Percentiles rank a stretch among this genome's conserved stretches.
Evolutionary conservation across 2,797 vertebrate genomes (phyloP).

Genomic region (Takifugu rubripes): DNA sequence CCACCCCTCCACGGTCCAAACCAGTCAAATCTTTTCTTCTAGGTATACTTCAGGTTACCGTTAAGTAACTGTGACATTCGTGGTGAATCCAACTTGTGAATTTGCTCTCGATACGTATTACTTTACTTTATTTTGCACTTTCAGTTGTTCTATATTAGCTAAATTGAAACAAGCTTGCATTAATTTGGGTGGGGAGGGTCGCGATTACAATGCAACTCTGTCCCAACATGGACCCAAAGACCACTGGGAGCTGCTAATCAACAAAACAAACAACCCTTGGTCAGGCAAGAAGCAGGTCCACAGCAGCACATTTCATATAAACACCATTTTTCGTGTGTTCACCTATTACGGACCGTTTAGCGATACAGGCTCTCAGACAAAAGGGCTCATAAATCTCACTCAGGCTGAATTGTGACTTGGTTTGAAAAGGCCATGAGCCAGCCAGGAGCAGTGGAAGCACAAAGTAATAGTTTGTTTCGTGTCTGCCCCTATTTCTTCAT

Average conservation of each 20-base stretch:
- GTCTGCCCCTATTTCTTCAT: too few relatives aligned
- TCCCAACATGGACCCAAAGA: slow-evolving; percentile 18
- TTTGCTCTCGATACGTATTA: too few relatives aligned
- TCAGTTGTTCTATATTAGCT: neutral
- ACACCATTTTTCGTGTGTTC: slow-evolving; percentile 54
- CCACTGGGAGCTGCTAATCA: slow-evolving; percentile 65
- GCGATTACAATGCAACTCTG: slow-evolving; percentile 2
- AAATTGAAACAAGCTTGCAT: neutral
- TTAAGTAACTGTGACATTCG: neutral
- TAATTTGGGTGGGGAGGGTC: neutral
- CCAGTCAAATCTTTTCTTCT: too few relatives aligned
- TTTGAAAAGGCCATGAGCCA: slow-evolving; percentile 34
- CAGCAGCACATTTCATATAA: slow-evolving; percentile 57
- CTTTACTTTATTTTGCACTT: neutral
- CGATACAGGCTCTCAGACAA: slow-evolving; percentile 40
- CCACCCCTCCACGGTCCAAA: too few relatives aligned
- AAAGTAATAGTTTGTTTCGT: neutral
- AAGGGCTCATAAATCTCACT: slow-evolving; percentile 61
- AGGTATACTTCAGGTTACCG: neutral
- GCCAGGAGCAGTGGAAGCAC: slow-evolving; percentile 11
- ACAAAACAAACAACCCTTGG: slow-evolving; percentile 62
- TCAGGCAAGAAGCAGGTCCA: slow-evolving; percentile 31
- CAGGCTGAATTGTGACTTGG: slow-evolving; percentile 34
- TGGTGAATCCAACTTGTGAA: too few relatives aligned
- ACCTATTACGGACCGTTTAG: slow-evolving; percentile 36